phyloP scores from a whole-genome alignment of 2,113 vertebrate species.

The Peromyscus maniculatus region DNA sequence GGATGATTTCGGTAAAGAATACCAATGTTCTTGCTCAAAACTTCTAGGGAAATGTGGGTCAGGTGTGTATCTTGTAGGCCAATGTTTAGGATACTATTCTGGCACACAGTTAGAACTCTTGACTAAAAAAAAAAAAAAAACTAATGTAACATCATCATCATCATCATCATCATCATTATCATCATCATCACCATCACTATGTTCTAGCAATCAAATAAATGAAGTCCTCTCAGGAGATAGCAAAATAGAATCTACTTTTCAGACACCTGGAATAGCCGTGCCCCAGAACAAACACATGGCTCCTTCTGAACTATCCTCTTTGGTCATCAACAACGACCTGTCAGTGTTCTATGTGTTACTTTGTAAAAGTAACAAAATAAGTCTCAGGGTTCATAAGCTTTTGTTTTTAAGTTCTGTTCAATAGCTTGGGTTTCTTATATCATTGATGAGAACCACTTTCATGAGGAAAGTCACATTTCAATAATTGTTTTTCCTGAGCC shows the following conservation, averaged over 20 bases:
- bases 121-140: conserved; percentile 5
- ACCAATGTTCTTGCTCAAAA: background rate
- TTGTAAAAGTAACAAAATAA: background rate
- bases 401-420: background rate
- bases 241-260: background rate
- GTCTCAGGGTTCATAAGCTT: background rate
- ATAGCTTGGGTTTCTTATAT: background rate
- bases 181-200: background rate
- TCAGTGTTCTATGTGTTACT: background rate
- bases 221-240: conserved; percentile 34
- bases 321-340: background rate
- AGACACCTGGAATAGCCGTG: background rate
- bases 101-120: background rate
- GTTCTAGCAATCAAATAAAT: background rate
- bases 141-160: background rate
- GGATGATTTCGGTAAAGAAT: background rate
- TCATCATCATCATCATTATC: background rate
- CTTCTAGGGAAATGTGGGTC: background rate
- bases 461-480: background rate
- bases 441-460: background rate
- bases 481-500: background rate
- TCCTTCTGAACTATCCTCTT: background rate
- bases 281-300: conserved; percentile 16
- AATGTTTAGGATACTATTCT: background rate
- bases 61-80: background rate